Evolutionary conservation across 2,113 vertebrate genomes (phyloP).

Genomic region (Gorsachius goisagi): DNA sequence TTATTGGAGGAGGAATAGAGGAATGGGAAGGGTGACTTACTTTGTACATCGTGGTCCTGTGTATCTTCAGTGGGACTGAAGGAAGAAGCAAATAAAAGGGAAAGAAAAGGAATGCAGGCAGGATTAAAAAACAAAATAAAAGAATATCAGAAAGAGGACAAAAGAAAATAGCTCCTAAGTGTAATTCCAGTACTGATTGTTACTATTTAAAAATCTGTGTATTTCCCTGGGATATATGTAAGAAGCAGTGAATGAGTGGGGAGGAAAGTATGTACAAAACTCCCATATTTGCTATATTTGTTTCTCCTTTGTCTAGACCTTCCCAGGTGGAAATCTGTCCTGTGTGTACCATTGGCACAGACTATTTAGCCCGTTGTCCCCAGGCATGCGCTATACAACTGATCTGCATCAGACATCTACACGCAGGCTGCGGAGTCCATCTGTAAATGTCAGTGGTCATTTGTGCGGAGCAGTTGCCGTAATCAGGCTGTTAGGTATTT

Average conservation of each 20-base stretch:
- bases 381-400: background rate
- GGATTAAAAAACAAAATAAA: background rate
- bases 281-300: background rate
- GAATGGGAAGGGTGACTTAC: background rate
- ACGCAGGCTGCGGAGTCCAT: background rate
- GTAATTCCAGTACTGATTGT: background rate
- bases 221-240: background rate
- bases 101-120: background rate
- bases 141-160: background rate
- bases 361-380: background rate
- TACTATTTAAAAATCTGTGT: background rate
- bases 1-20: conserved; percentile 8
- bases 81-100: background rate
- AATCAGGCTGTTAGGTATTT: background rate
- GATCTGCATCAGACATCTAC: background rate
- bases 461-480: background rate
- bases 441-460: background rate
- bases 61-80: background rate
- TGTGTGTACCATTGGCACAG: background rate
- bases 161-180: background rate
- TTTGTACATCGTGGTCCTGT: background rate
- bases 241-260: background rate
- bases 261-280: background rate
- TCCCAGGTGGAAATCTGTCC: background rate
- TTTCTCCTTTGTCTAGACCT: background rate